These are phyloP conservation scores for Aradophagus sp. DNA, from an alignment of 1,140 invertebrate genomes.

Conservation along the genomic window DNA sequence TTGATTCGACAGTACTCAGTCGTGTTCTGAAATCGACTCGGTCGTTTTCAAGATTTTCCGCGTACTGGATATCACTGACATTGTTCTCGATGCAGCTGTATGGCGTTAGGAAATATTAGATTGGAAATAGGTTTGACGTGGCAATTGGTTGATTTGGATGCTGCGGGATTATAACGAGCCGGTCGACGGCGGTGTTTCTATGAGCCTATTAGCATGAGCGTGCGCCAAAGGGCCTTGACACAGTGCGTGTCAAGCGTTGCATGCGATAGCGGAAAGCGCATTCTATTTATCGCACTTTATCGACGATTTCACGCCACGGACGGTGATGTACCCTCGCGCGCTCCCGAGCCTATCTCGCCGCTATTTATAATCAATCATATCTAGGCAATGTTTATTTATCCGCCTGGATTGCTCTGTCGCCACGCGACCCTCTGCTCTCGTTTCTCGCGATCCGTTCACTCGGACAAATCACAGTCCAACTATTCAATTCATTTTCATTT, in stretches of 20 bases:
- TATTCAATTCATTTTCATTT: slow-evolving; percentile 38
- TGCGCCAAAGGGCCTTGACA: slow-evolving; percentile 69
- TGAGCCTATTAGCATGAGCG: slow-evolving; percentile 71
- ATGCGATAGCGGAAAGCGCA: slow-evolving; percentile 73
- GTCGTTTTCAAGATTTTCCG: too few species aligned
- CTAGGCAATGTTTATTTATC: slow-evolving; percentile 50
- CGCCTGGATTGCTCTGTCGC: slow-evolving; percentile 33
- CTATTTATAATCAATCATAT: slow-evolving; percentile 56
- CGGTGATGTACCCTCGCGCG: slow-evolving; percentile 37
- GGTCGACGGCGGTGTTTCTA: slow-evolving; percentile 40
- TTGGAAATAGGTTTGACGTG: too few species aligned
- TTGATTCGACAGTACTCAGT: too few species aligned
- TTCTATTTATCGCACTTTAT: slow-evolving; percentile 74
- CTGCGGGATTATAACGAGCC: slow-evolving; percentile 21
- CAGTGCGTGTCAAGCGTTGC: slow-evolving; percentile 72
- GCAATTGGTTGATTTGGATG: slow-evolving; percentile 43
- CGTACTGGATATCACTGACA: too few species aligned
- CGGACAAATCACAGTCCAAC: too few species aligned
- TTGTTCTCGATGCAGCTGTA: too few species aligned
- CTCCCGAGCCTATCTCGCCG: slow-evolving; percentile 20
- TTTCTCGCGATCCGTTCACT: slow-evolving; percentile 21
- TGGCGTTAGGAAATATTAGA: too few species aligned
- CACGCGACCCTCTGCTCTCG: slow-evolving; percentile 40
- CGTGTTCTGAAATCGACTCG: too few species aligned
- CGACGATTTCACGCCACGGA: slow-evolving; percentile 64